A percentile compares a stretch with the other conserved stretches of the same genome.
phyloP scores from a whole-genome alignment of 2,888 invertebrate genomes.

The Bellardia pandia region DNA sequence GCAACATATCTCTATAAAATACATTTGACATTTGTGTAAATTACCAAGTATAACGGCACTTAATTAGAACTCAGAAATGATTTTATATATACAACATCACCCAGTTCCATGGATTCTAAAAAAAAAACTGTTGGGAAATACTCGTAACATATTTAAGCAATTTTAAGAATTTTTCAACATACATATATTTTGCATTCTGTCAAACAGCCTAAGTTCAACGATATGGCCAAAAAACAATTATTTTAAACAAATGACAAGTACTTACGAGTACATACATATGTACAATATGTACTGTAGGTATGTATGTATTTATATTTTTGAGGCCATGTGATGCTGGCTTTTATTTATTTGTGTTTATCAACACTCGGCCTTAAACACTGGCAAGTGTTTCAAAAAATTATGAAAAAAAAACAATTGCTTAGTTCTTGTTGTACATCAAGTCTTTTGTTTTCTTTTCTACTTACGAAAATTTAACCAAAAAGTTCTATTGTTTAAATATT shows the following conservation, averaged over 20 bases:
- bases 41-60: no score
- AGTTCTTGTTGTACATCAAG: constrained; percentile 27
- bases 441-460: constrained; percentile 41
- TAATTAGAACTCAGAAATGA: no score
- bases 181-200: no score
- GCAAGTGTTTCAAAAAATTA: constrained; percentile 31
- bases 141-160: no score
- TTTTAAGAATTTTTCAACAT: no score
- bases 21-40: no score
- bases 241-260: constrained; percentile 41
- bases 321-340: constrained; percentile 48
- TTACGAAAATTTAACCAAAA: constrained; percentile 59
- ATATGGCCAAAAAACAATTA: background rate
- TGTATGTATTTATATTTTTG: constrained; percentile 18
- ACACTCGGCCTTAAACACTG: constrained; percentile 42
- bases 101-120: no score
- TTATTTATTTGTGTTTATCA: constrained; percentile 32
- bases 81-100: no score
- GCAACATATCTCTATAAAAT: no score
- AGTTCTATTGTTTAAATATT: constrained; percentile 69
- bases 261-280: no score
- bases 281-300: background rate
- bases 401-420: constrained; percentile 20
- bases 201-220: background rate
- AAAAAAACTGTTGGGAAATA: no score